Evolutionary conservation across 1,140 invertebrate species (phyloP), one percentile per base, ranked within the genome.

Genomic region (Acarapis woodi): DNA sequence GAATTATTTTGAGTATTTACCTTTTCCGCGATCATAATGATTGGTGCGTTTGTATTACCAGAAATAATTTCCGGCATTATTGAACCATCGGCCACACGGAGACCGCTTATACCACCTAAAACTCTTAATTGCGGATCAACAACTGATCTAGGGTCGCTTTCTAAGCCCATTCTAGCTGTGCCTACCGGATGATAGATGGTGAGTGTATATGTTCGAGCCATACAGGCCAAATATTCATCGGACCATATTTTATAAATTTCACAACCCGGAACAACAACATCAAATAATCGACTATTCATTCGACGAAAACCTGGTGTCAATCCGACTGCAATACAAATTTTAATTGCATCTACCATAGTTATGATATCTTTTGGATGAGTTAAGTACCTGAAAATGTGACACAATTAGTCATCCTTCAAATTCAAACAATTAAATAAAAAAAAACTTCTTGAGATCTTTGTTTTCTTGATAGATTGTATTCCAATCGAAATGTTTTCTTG

Each of bases 171-270:
- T 53, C 75, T 77, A 16, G 70, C 66, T 1, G 55, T 58, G 26
- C 58, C 55, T 0, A 48, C 50, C 0, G 48, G 49, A 42, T 58
- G 53, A 49, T 79, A 80, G 40, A 80, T 73, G 3, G 77, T 82
- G 69, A 77, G 74, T 1, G 73, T 70, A 31, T 78, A 71, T 16
- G 74, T 74, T 18, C 75, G 57, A 9, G 76, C 73, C 48, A 75
- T 69, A 49, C 78, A 83, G 47, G 77, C 76, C 59, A 76, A 70
- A 46, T 80, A 83, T 3, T 63, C 63, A 42, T 82, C 75, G 1
- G 67, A 68, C n/a, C 64, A 66, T 48, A 77, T 75, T 43, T 62
- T 61, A 19, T 64, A 58, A 31, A 35, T 61, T 40, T 63, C 66
- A 49, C 78, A 83, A n/a, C 73, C 74, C 0, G 77, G 78, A 19